phyloP scores from a whole-genome alignment of 35 echinoderm and acorn worm species.

The Lytechinus variegatus region DNA sequence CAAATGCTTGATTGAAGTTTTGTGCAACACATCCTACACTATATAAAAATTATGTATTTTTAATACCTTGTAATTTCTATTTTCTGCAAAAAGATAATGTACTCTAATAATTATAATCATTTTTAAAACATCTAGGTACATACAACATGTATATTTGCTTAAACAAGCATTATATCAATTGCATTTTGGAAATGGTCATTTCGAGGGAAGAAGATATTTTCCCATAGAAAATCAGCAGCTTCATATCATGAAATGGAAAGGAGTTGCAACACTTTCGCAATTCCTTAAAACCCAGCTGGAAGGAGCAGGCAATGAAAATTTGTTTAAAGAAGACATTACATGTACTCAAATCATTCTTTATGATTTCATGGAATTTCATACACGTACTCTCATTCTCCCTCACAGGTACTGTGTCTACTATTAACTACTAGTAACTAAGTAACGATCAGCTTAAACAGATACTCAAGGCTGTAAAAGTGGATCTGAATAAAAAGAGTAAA shows the following conservation, averaged over 20 bases:
- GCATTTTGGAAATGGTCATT: not conserved
- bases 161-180: not conserved
- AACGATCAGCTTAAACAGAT: too few relatives aligned
- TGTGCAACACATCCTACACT: not conserved
- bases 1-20: too few relatives aligned
- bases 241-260: not conserved
- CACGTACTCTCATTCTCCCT: not conserved
- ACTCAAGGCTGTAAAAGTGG: too few relatives aligned
- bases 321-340: not conserved
- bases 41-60: conserved; percentile 16
- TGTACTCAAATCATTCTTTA: not conserved
- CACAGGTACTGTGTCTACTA: not conserved
- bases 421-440: too few relatives aligned
- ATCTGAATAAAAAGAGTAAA: too few relatives aligned
- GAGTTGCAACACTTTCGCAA: not conserved
- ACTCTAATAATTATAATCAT: not conserved
- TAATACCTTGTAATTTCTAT: not conserved
- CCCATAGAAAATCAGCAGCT: not conserved
- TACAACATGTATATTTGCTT: not conserved
- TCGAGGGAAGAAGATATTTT: not conserved
- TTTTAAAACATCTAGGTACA: not conserved
- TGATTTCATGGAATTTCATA: not conserved
- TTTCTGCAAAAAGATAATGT: not conserved
- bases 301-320: not conserved
- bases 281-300: not conserved